Evolutionary conservation across 2,888 invertebrate species (phyloP).

Genomic region (Spisula subtruncata): DNA sequence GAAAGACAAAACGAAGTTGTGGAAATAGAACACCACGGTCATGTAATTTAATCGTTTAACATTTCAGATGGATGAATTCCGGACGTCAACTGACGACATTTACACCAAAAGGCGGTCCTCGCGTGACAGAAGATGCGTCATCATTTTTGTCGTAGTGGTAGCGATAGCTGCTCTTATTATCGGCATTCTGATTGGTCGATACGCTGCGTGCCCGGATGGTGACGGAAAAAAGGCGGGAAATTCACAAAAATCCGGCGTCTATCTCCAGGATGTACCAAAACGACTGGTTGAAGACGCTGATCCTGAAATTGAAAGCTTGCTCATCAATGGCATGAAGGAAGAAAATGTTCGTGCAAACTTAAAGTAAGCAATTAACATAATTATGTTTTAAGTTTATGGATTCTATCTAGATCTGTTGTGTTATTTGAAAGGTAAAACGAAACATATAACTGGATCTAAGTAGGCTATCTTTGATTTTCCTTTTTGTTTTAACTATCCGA

Average conservation of each 20-base stretch:
- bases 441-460: too few species aligned
- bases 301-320: constrained; percentile 67
- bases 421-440: too few species aligned
- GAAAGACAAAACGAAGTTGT: too few species aligned
- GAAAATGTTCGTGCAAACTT: constrained; percentile 76
- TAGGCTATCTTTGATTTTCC: too few species aligned
- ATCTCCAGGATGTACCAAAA: constrained; percentile 32
- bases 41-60: background rate
- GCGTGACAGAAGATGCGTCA: constrained; percentile 50
- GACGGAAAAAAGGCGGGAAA: constrained; percentile 35
- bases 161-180: constrained; percentile 50
- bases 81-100: constrained; percentile 42
- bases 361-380: constrained; percentile 60
- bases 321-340: constrained; percentile 71
- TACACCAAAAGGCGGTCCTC: constrained; percentile 22
- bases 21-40: too few species aligned
- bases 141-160: constrained; percentile 38
- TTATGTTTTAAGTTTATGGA: too few species aligned
- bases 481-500: too few species aligned
- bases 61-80: constrained; percentile 45
- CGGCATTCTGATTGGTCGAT: constrained; percentile 75
- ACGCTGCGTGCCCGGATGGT: constrained; percentile 61
- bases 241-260: constrained; percentile 50
- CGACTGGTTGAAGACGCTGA: constrained; percentile 74
- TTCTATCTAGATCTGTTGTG: too few species aligned